Base-by-base conservation (phyloP, 2,888 invertebrate genomes). In the Eupithecia exiguata region DNA sequence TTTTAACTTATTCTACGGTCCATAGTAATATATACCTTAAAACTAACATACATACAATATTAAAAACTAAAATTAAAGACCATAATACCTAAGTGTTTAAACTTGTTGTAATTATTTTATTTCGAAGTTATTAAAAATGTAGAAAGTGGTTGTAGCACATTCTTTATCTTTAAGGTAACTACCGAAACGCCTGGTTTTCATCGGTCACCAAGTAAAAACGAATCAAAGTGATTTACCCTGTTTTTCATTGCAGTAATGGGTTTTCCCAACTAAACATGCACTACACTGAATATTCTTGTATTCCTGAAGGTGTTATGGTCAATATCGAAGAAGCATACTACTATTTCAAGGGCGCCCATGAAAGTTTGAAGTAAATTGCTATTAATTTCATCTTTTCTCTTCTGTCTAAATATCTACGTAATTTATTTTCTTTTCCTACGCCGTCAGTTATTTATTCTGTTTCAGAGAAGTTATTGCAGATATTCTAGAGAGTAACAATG, bases 251-350 rank as follows among this genome's bases (percentile, higher is more conserved):
- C 83, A 94, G 94, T 70, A 92, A 93, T 78, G 92, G 91, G 21
- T 92, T 88, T 81, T 88, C 86, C 77, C 93, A 94, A 78, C 82
- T 94, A 21, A 92, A 92, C 77, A 80, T 80, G 38, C 89, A 88
- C 2, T 83, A 88, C 76, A 89, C 88, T 6, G 91, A 90, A 74
- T 88, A 86, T 16, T 67, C 76, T 7, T 89, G 91, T 69, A 69
- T 79, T n/a, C 81, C 89, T n/a, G 87, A 87, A 63, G 91, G 91
- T 14, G 66, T 94, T 36, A 80, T 94, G 78, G 74, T 94, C 58
- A 71, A 78, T 72, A 68, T 84, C 38, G 78, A 85, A 36, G 84
- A 88, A 21, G 77, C 74, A 43, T 91, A 86, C 78, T 92, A 84
- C 72, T 89, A 82, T 74, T 83, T 89, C 61, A 86, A 88, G 76